Evolutionary conservation across 2,797 vertebrate genomes (phyloP).

Genomic region (Ceryle rudis): DNA sequence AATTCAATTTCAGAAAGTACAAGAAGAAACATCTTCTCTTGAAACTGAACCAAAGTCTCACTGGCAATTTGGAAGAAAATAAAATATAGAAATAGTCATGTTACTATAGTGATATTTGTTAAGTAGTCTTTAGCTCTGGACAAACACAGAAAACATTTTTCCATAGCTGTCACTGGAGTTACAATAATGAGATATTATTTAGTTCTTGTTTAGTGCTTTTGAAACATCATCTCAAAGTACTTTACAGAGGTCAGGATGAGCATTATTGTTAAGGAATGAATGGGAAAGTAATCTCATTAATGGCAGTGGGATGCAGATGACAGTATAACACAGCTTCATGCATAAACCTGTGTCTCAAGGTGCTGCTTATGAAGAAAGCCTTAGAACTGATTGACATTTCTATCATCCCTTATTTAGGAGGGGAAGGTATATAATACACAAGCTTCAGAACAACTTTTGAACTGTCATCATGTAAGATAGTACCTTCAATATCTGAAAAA

Average conservation of each 20-base stretch:
- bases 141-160: background rate
- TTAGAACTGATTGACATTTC: background rate
- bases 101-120: constrained; percentile 38
- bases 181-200: constrained; percentile 31
- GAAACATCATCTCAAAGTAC: background rate
- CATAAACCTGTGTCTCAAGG: background rate
- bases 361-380: constrained; percentile 7
- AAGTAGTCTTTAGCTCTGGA: constrained; percentile 19
- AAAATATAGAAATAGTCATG: background rate
- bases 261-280: constrained; percentile 3
- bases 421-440: background rate
- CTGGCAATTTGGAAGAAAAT: constrained; percentile 17
- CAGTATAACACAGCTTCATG: background rate
- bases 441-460: background rate
- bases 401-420: background rate
- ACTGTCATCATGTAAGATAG: background rate
- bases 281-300: background rate
- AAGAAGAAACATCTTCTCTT: background rate
- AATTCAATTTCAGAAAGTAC: background rate
- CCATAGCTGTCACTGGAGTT: background rate
- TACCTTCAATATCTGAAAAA: background rate
- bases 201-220: constrained; percentile 24
- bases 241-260: constrained; percentile 10
- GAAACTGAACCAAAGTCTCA: background rate
- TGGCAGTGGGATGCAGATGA: background rate